Conservation (phyloP, 2,113 vertebrate genomes). For the Hucho hucho region DNA sequence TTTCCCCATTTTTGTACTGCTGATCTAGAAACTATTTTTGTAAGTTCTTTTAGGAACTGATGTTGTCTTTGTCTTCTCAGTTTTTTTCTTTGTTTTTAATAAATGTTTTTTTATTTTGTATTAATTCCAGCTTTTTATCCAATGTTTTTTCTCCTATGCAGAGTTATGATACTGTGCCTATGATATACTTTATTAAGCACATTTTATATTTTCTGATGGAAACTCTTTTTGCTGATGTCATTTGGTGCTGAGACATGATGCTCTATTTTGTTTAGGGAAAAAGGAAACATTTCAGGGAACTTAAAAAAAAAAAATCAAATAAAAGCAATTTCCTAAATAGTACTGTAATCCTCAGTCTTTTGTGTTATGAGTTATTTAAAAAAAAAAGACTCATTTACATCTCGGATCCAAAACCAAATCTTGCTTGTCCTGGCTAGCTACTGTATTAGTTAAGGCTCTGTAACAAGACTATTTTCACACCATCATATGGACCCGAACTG, state of each 20-base stretch:
- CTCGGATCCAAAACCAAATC: too few relatives aligned
- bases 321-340: neutral
- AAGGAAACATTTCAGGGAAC: neutral
- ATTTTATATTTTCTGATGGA: neutral
- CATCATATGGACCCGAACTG: too few relatives aligned
- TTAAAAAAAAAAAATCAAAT: neutral
- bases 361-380: neutral
- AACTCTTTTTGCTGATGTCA: neutral
- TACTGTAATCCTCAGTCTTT: neutral
- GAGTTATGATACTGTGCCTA: neutral
- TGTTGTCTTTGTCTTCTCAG: neutral
- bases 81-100: neutral
- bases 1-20: too few relatives aligned
- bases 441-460: too few relatives aligned
- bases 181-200: neutral
- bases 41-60: neutral
- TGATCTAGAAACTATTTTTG: too few relatives aligned
- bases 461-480: too few relatives aligned
- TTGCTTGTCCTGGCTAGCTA: too few relatives aligned
- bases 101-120: neutral
- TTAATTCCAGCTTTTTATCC: neutral
- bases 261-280: constrained; percentile 4
- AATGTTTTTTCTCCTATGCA: neutral
- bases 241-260: neutral
- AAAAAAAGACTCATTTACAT: too few relatives aligned